phyloP scores from a whole-genome alignment of 1,140 invertebrate species.

The Orius insidiosus region DNA sequence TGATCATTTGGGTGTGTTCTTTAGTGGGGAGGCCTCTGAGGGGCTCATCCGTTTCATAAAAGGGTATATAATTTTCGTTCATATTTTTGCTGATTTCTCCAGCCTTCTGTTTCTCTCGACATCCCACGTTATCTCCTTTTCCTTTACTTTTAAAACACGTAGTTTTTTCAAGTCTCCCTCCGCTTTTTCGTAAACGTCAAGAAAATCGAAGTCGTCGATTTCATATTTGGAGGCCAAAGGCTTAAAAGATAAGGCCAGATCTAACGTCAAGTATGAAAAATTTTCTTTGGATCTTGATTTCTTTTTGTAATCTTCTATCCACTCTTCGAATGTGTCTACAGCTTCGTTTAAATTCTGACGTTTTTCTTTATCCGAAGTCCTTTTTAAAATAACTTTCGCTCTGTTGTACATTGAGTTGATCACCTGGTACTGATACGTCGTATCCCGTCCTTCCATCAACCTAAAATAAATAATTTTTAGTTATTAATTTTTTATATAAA shows the following conservation, averaged over 20 bases:
- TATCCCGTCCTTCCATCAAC: conserved; percentile 24
- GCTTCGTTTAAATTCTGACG: conserved; percentile 24
- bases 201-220: conserved; percentile 22
- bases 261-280: conserved; percentile 25
- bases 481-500: too few species aligned
- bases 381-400: conserved; percentile 26
- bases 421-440: conserved; percentile 26
- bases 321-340: conserved; percentile 25
- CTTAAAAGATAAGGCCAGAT: conserved; percentile 24
- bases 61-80: conserved; percentile 21
- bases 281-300: conserved; percentile 25
- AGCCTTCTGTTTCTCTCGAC: conserved; percentile 25
- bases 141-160: conserved; percentile 22
- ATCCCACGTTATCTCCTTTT: conserved; percentile 25
- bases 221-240: conserved; percentile 23
- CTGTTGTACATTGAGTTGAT: conserved; percentile 25
- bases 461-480: conserved; percentile 10
- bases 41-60: conserved; percentile 23
- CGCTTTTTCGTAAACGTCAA: conserved; percentile 23
- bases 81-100: conserved; percentile 19
- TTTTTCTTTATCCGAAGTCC: conserved; percentile 27
- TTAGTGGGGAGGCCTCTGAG: conserved; percentile 24
- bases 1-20: conserved; percentile 24
- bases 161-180: conserved; percentile 26
- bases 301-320: conserved; percentile 27